A percentile compares a stretch with the other conserved stretches of the same genome.
Conservation (phyloP, 2,797 vertebrate genomes). For the Syncerus caffer region DNA sequence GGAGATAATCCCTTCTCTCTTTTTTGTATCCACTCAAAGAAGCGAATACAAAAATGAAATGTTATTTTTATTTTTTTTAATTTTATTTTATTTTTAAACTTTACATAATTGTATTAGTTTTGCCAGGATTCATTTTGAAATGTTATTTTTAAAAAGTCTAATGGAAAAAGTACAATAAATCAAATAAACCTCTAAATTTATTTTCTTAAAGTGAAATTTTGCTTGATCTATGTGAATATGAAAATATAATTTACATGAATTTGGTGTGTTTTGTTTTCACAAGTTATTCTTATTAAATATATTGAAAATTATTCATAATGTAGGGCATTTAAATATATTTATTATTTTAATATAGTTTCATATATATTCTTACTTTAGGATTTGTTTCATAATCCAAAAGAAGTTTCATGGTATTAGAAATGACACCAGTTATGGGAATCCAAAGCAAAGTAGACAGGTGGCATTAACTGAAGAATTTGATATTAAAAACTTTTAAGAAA, state of each 20-base stretch:
- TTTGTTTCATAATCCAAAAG: conserved; percentile 77
- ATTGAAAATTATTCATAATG: background rate
- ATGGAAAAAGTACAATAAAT: background rate
- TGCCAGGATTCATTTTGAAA: too few relatives aligned
- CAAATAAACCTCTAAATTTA: background rate
- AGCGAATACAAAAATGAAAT: background rate
- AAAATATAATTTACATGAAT: background rate
- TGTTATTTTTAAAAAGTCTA: background rate
- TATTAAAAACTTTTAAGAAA: conserved; percentile 73
- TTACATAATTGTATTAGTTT: too few relatives aligned
- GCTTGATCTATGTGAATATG: background rate
- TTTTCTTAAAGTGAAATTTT: background rate
- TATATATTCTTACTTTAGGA: conserved; percentile 68
- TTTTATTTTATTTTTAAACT: too few relatives aligned
- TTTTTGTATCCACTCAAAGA: background rate
- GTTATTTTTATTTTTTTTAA: background rate
- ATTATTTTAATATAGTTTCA: conserved; percentile 38
- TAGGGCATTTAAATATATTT: background rate
- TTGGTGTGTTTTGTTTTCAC: background rate
- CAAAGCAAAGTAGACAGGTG: conserved; percentile 70
- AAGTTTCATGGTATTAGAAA: conserved; percentile 74
- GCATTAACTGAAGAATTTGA: conserved; percentile 73
- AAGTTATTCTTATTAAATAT: background rate
- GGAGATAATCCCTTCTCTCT: background rate
- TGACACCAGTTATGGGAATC: conserved; percentile 72